Base-by-base conservation (phyloP, 2,113 vertebrate species). In the Hippocampus barbouri region DNA sequence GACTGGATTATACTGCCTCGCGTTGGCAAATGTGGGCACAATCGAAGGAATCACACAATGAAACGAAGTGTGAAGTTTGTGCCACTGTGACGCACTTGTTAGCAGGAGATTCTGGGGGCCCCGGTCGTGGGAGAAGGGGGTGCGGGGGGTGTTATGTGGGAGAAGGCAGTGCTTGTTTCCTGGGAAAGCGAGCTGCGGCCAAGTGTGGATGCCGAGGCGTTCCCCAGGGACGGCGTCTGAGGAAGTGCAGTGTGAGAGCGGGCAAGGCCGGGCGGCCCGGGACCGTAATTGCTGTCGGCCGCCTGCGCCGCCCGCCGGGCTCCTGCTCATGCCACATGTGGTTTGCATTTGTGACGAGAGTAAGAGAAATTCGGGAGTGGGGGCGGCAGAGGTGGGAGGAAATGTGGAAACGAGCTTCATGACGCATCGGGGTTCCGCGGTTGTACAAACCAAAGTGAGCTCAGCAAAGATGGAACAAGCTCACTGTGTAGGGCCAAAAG, bases 151-250 rank as follows among this genome's bases (percentile, higher is more conserved):
- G 60, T 23, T 27, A 89, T 90, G 83, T 14, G 56, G 5, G 56
- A 89, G 89, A 95, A 93, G 92, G 87, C 89, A 91, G 88, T 11
- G 8, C 91, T 92, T 89, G 91, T 95, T 97, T 93, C 94, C 93
- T 95, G 95, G 95, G 96, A 98, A 98, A 95, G 89, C 82, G 83
- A 82, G 82, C 83, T 72, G 79, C 75, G 92, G 96, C 96, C 96
- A 98, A 95, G 93, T 85, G 62, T 75, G 93, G 93, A 98, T 95
- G 93, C 94, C 91, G 89, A 78, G 86, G 86, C 72, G 74, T 64
- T 93, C 96, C 93, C 86, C 0, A 4, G 95, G 92, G 95, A 94
- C 84, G 73, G 80, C 70, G 85, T 93, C 86, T 89, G 89, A 88
- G 92, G 91, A 91, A 93, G 88, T 89, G 90, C 82, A 85, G 86